Conservation (phyloP, 1,140 invertebrate species). For the Euglossa dilemma region DNA sequence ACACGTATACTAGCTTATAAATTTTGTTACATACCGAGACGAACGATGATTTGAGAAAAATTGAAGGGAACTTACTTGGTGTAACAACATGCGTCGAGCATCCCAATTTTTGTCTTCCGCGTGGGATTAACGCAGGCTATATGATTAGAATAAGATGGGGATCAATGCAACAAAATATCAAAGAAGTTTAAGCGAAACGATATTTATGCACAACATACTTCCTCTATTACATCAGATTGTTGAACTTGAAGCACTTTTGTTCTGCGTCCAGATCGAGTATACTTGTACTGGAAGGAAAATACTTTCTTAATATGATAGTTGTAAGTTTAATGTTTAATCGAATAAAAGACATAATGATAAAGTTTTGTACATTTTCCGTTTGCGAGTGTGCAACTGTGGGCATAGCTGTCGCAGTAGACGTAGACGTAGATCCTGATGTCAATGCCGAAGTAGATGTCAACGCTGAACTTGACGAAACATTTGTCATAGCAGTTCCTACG, state of each 20-base stretch:
- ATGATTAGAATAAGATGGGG: slow-evolving; percentile 14
- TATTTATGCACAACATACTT: slow-evolving; percentile 63
- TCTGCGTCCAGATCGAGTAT: slow-evolving; percentile 63
- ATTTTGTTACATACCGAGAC: not conserved
- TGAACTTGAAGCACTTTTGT: slow-evolving; percentile 68
- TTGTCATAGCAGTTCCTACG: slow-evolving; percentile 55
- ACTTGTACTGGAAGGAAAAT: slow-evolving; percentile 67
- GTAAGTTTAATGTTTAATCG: not conserved
- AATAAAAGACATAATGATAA: slow-evolving; percentile 17
- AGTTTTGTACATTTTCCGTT: slow-evolving; percentile 60
- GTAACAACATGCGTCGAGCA: slow-evolving; percentile 65
- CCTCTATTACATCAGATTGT: slow-evolving; percentile 77
- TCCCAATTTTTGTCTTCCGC: slow-evolving; percentile 53
- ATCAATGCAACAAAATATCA: not conserved
- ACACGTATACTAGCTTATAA: not conserved
- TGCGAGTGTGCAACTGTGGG: slow-evolving; percentile 58
- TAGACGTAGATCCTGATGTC: slow-evolving; percentile 13
- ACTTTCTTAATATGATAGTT: not conserved
- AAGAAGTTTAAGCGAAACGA: slow-evolving; percentile 16
- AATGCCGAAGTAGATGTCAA: slow-evolving; percentile 11
- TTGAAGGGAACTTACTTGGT: slow-evolving; percentile 59
- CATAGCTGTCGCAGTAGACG: slow-evolving; percentile 49
- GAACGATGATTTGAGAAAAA: not conserved
- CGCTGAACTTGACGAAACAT: slow-evolving; percentile 21
- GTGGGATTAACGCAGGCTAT: slow-evolving; percentile 33